A percentile compares a stretch with the other conserved stretches of the same genome.
phyloP scores from a whole-genome alignment of 2,113 vertebrate genomes.

The Bubo blakistoni region DNA sequence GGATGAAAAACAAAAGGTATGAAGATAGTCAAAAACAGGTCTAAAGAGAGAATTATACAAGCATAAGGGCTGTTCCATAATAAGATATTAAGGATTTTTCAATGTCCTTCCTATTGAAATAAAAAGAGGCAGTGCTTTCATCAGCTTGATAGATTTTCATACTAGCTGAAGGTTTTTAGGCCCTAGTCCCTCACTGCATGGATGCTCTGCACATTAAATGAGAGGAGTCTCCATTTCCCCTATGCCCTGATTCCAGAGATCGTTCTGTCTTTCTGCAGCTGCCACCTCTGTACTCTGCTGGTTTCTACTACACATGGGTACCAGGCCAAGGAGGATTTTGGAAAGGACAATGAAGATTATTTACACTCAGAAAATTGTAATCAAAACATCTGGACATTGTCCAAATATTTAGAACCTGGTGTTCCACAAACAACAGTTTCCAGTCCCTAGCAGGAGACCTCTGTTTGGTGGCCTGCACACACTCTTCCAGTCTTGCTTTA shows the following conservation, averaged over 20 bases:
- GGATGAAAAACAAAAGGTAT: not conserved
- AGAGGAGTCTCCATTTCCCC: not conserved
- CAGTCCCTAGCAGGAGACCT: not conserved
- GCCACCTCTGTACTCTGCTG: not conserved
- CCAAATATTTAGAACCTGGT: not conserved
- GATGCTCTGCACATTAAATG: rapidly evolving
- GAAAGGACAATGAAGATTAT: not conserved
- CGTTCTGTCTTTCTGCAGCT: not conserved
- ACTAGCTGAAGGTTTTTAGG: not conserved
- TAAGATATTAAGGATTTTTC: not conserved
- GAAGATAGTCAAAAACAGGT: not conserved
- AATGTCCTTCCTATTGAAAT: not conserved
- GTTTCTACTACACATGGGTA: not conserved
- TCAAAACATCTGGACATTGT: not conserved
- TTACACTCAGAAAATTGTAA: not conserved
- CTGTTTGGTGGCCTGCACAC: not conserved
- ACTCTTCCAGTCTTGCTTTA: not conserved
- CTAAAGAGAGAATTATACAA: not conserved
- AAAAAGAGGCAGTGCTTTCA: not conserved
- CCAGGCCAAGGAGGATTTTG: not conserved
- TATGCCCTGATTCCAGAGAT: not conserved
- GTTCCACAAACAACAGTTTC: not conserved
- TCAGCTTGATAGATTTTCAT: not conserved
- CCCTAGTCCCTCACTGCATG: no score
- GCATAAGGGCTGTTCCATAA: not conserved